phyloP scores from a whole-genome alignment of 2,797 vertebrate genomes.

The Microchirus variegatus region DNA sequence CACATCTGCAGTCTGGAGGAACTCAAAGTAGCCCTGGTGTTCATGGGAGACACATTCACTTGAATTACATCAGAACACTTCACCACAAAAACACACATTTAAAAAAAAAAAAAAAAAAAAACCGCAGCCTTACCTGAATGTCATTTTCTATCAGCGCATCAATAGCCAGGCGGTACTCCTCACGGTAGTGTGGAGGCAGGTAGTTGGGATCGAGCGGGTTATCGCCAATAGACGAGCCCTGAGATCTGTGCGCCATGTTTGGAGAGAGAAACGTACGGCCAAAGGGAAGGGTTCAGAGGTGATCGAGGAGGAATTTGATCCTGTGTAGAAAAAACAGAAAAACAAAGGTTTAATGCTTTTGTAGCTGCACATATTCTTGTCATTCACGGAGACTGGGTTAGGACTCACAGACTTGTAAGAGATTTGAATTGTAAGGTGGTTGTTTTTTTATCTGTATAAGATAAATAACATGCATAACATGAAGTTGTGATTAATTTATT shows the following conservation, averaged over 20 bases:
- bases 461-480: no score
- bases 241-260: constrained; percentile 93
- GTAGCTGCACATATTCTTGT: no score
- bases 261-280: constrained; percentile 12
- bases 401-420: no score
- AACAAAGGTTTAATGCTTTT: neutral
- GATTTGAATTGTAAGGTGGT: no score
- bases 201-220: constrained; percentile 94
- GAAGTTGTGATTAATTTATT: no score
- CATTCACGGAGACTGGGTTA: no score
- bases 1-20: constrained; percentile 83
- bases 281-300: constrained; percentile 33
- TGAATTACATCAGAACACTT: constrained; percentile 2
- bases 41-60: constrained; percentile 10
- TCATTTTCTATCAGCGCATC: constrained; percentile 92
- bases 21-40: constrained; percentile 86
- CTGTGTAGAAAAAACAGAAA: constrained; percentile 34
- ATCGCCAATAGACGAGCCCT: constrained; percentile 93
- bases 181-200: constrained; percentile 93
- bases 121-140: constrained; percentile 60
- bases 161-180: constrained; percentile 97
- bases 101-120: no score
- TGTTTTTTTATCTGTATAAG: no score
- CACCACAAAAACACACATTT: neutral
- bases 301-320: constrained; percentile 46